Base-by-base conservation (phyloP, 2,888 invertebrate species). In the Baronia brevicornis region DNA sequence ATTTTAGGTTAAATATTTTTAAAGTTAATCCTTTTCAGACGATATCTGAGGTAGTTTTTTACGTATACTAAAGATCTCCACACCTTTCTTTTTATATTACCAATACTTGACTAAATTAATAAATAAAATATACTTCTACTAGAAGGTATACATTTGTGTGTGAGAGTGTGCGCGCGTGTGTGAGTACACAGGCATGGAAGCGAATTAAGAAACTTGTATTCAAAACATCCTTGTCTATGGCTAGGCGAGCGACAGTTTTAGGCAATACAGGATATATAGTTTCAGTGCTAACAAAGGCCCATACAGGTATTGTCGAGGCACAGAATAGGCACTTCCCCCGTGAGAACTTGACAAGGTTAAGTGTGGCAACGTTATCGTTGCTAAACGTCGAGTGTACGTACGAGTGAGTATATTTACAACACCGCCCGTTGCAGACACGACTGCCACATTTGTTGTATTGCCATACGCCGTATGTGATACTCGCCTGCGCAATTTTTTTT, bases 311-410 rank as follows among this genome's bases (percentile, higher is more conserved):
- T 82, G 82, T 82, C 82, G 80, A 80, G 80, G 80, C 80, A 61
- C 69, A 75, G 75, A 82, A 79, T 82, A 72, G 75, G 68, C 80
- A 80, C 78, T 80, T 80, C 82, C 82, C 79, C 72, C 84, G 84
- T 84, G 84, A 82, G 84, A 84, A 84, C 80, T 60, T 66, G 61
- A 69, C 82, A 84, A 84, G 84, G 84, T 82, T 82, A 75, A 73
- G 65, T 84, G 84, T 59, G 71, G 84, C 78, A 84, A 82, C 79
- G 65, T 66, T 70, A 75, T 78, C 75, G 79, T 84, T 84, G 82
- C 84, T 84, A 84, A 85, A 84, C 78, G 78, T 59, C 56, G 61
- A 67, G 60, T 72, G 66, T 78, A n/a, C n/a, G n/a, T n/a, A n/a
- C n/a, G n/a, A n/a, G n/a, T n/a, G n/a, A n/a, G n/a, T n/a, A n/a